Conservation (phyloP, 2,113 vertebrate species). For the Leiothrix lutea region DNA sequence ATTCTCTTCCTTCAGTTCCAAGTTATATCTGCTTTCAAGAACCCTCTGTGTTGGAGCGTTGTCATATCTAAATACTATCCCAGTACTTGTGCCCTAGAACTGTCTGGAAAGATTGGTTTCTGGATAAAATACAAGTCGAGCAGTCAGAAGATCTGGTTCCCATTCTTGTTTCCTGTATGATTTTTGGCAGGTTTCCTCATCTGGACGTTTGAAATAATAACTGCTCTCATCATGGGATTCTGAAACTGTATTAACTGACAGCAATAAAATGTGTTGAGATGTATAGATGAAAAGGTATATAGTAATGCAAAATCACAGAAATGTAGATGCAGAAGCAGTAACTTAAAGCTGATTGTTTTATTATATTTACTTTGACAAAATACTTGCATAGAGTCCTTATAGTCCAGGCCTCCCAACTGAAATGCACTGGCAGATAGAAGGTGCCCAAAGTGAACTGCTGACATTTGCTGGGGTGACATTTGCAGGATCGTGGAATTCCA, state of each 20-base stretch:
- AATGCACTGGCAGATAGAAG: not conserved
- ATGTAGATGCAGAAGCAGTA: not conserved
- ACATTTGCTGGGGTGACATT: not conserved
- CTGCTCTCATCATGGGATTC: slow-evolving; percentile 36
- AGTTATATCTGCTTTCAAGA: not conserved
- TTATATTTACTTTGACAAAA: not conserved
- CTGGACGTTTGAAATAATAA: slow-evolving; percentile 24
- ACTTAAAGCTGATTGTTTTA: not conserved
- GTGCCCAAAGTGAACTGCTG: not conserved
- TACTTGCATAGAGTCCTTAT: not conserved
- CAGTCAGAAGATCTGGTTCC: slow-evolving; percentile 47
- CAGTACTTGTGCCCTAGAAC: not conserved
- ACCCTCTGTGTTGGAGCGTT: not conserved
- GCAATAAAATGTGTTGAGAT: slow-evolving; percentile 38
- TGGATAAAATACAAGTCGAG: not conserved
- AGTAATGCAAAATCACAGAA: not conserved
- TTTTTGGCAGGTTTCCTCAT: slow-evolving; percentile 46
- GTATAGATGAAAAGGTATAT: not conserved
- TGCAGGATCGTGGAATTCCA: not conserved
- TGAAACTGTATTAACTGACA: slow-evolving; percentile 21
- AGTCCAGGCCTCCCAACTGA: not conserved
- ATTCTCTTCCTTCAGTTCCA: not conserved
- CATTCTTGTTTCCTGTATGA: slow-evolving; percentile 45
- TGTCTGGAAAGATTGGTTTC: slow-evolving; percentile 33
- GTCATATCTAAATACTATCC: not conserved